These are phyloP conservation scores for Aphis gossypii DNA, from an alignment of 1,140 invertebrate genomes.

Conservation along the genomic window DNA sequence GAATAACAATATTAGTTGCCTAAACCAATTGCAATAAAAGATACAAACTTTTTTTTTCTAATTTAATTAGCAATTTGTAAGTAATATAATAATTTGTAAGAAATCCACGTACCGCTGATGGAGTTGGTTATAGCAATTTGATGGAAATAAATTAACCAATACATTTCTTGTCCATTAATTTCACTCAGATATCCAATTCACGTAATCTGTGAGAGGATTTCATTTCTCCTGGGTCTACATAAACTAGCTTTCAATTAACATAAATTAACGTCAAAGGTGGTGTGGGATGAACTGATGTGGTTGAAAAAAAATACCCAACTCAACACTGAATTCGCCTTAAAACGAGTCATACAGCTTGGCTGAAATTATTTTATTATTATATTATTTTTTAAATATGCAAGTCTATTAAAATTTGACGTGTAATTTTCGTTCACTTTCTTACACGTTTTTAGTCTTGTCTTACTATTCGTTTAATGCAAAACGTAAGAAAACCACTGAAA, in stretches of 20 bases:
- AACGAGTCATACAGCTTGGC: background rate
- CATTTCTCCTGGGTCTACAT: background rate
- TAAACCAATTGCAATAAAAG: background rate
- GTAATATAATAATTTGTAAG: conserved; percentile 10
- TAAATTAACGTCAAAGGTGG: conserved; percentile 18
- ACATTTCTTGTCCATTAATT: conserved; percentile 10
- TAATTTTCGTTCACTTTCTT: background rate
- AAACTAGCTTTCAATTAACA: conserved; percentile 12
- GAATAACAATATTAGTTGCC: background rate
- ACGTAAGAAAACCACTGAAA: background rate
- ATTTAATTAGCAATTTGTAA: background rate
- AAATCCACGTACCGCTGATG: background rate
- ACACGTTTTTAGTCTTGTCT: background rate
- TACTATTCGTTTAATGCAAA: background rate
- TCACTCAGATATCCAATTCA: background rate
- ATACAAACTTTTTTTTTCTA: background rate
- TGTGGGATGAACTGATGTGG: background rate
- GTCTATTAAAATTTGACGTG: background rate
- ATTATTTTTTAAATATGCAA: background rate
- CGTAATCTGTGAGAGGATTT: background rate
- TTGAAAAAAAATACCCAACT: conserved; percentile 21
- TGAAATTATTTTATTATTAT: background rate
- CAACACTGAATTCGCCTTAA: background rate
- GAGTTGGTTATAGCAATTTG: background rate
- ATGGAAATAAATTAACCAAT: background rate